These are phyloP conservation scores for Anastrepha ludens DNA, from an alignment of 1,140 invertebrate species.

Conservation along the genomic window DNA sequence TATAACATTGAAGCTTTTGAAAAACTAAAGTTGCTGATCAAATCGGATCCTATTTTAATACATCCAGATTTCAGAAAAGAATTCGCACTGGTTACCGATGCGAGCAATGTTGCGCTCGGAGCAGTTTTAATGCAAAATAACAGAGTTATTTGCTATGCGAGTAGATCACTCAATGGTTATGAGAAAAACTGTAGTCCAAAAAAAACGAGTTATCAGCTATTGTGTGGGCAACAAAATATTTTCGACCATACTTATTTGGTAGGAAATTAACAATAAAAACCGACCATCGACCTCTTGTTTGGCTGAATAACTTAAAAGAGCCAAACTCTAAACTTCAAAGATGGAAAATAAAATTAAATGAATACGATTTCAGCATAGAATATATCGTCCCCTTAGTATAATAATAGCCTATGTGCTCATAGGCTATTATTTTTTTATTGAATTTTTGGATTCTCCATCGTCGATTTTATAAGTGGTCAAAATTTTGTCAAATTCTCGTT, in stretches of 20 bases:
- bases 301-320: constrained; percentile 59
- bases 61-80: constrained; percentile 53
- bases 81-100: constrained; percentile 59
- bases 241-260: constrained; percentile 41
- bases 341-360: constrained; percentile 55
- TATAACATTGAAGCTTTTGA: constrained; percentile 52
- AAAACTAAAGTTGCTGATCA: constrained; percentile 53
- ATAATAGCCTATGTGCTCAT: too few relatives aligned
- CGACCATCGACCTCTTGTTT: constrained; percentile 22
- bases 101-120: constrained; percentile 59
- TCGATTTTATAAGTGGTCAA: too few relatives aligned
- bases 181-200: constrained; percentile 44
- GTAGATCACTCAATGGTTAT: constrained; percentile 36
- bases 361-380: constrained; percentile 61
- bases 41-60: constrained; percentile 18
- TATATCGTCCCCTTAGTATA: too few relatives aligned
- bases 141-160: constrained; percentile 36
- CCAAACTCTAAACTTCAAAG: constrained; percentile 61
- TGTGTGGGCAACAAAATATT: constrained; percentile 43
- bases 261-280: not conserved
- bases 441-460: too few relatives aligned
- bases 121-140: constrained; percentile 59
- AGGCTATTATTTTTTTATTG: too few relatives aligned
- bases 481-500: too few relatives aligned
- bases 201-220: constrained; percentile 55